Evolutionary conservation across 2,797 vertebrate species (phyloP), one percentile per base, ranked within the genome.

Genomic region (Manis crassicaudata): DNA sequence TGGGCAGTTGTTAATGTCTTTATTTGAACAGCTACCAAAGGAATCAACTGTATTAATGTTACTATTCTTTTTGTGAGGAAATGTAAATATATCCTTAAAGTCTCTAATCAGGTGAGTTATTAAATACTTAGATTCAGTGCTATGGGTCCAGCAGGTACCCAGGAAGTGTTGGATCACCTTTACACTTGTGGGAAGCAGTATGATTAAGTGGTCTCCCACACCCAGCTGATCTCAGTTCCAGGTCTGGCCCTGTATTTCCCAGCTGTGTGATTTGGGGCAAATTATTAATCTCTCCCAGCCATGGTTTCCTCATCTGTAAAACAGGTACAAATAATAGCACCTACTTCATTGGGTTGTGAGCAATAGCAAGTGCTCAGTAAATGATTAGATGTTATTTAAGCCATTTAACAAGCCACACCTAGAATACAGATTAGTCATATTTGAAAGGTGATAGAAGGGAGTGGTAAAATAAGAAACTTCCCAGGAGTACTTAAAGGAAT

Each of bases 61-160:
- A 88, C 43, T 67, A 85, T 94, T 96, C 52, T 94, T 73, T 75
- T 88, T 92, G 63, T 32, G 43, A 88, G 87, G 88, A 95, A 96
- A 95, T 95, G 73, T 95, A 97, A 96, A 92, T 90, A 94, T 84
- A 80, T 84, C 93, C 89, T 95, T 92, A 70, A 85, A 92, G 77
- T 95, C 90, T 96, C 70, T 94, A 95, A 96, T 95, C 76, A 93
- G 85, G 40, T 95, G 27, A 92, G 73, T 80, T 94, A 96, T 85
- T 96, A 92, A 95, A 76, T 8, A 58, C 83, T 88, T 87, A 95
- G 90, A 88, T 52, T 68, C 62, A 32, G 43, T 27, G 90, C 90
- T 88, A 93, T 58, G 76, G 67, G 62, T 93, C 62, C 37, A 63
- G 67, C 77, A 72, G 86, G 84, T 95, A 76, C 62, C 93, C 88